Base-by-base conservation (phyloP, 2,797 vertebrate genomes). In the Peromyscus nudipes region DNA sequence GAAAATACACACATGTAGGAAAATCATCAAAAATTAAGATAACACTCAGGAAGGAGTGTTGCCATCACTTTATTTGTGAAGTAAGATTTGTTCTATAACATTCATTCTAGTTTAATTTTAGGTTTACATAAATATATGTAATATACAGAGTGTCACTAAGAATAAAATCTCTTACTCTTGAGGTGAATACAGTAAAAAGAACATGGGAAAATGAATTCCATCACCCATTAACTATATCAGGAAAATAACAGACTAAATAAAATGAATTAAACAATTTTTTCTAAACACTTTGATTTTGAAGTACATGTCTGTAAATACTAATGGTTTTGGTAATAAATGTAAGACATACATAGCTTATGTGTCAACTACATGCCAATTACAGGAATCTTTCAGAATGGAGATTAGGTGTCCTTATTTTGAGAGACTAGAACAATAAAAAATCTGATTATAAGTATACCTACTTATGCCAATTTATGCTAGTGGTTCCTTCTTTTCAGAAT, bases 401-500 rank as follows among this genome's bases (percentile, higher is more conserved):
- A 57, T 43, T 64, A 92, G 55, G 21, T 21, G 25, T 65, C 40
- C 80, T 71, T 92, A 64, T 43, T 92, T 62, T 92, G n/a, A 46
- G 40, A 94, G 46, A 29, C 34, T 84, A 57, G 49, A 80, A 81
- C 75, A 92, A 57, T 80, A 93, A 80, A 83, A 94, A 46, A 23
- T 57, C 67, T 77, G 73, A 73, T 91, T 77, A 71, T 21, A 94
- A 62, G 14, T 37, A 52, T 9, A 89, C 29, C 57, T 75, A 34
- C 77, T 95, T 79, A 86, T 79, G 25, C 46, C 31, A 86, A 10
- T 79, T 86, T 79, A 49, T 73, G 71, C 52, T 37, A 76, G 31
- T 16, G 60, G 40, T 76, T 11, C 12, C 14, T 82, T n/a, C 79
- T 92, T 91, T 96, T 95, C 34, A 94, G 76, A 13, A 84, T 82